These are phyloP conservation scores for Pitta sordida DNA, from an alignment of 2,113 vertebrate genomes.

Conservation along the genomic window DNA sequence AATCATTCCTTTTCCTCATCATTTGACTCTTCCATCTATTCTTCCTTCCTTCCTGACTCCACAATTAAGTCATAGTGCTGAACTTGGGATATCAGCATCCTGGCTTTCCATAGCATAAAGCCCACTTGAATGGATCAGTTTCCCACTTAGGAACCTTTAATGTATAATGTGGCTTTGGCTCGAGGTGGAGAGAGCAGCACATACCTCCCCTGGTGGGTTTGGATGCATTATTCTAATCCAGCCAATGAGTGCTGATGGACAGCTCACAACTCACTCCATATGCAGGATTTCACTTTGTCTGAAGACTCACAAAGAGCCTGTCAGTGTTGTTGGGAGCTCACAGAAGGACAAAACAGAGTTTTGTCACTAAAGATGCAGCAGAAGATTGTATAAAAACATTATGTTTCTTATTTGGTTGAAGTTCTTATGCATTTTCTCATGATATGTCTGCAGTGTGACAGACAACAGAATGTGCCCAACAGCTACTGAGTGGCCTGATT, in stretches of 20 bases:
- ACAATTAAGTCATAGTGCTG: not conserved
- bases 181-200: not conserved
- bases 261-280: not conserved
- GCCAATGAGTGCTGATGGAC: not conserved
- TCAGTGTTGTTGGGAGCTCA: not conserved
- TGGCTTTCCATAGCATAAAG: constrained; percentile 2
- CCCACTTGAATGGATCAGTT: not conserved
- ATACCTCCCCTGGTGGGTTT: not conserved
- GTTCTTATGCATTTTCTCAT: not conserved
- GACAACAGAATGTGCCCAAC: not conserved
- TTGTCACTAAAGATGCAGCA: not conserved
- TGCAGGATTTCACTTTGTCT: not conserved
- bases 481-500: not conserved
- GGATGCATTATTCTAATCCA: not conserved
- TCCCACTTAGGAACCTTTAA: not conserved
- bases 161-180: not conserved
- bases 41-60: not conserved
- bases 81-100: not conserved
- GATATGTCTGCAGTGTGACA: not conserved
- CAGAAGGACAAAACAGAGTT: not conserved
- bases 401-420: not conserved
- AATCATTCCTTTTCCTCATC: not conserved
- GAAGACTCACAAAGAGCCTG: not conserved
- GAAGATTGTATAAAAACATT: not conserved
- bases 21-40: not conserved